Percentiles rank a stretch among this genome's conserved stretches.
phyloP scores from a whole-genome alignment of 2,888 invertebrate species.

The Cremastinae sp. region DNA sequence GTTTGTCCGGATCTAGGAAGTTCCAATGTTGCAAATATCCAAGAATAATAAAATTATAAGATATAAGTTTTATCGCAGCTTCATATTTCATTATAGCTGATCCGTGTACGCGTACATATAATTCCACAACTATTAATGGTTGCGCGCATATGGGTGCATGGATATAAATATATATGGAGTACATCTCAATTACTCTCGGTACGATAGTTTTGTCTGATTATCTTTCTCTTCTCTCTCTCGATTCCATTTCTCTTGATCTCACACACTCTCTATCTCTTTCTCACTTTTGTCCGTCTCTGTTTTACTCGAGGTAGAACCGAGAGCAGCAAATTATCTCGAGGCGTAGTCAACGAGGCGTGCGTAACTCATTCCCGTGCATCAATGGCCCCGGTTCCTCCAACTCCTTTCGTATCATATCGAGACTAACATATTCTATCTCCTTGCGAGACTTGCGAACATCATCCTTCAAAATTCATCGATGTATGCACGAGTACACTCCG shows the following conservation, averaged over 20 bases:
- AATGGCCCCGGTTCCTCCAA: conserved; percentile 36
- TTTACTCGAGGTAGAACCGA: conserved; percentile 9
- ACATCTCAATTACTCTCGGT: conserved; percentile 39
- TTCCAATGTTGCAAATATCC: too few relatives aligned
- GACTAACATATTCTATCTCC: conserved; percentile 43
- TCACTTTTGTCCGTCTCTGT: too few relatives aligned
- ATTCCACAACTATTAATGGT: too few relatives aligned
- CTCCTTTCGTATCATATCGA: conserved; percentile 40
- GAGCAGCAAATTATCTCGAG: conserved; percentile 53
- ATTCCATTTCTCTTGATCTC: background rate
- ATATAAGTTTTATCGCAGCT: background rate
- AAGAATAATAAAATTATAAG: too few relatives aligned
- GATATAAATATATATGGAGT: background rate
- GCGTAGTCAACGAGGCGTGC: conserved; percentile 51
- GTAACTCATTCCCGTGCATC: conserved; percentile 47
- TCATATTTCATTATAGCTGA: background rate
- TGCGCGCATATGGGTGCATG: background rate
- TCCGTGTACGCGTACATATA: background rate
- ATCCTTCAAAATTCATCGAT: too few relatives aligned
- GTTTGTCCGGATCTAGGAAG: too few relatives aligned
- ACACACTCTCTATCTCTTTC: background rate
- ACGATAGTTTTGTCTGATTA: conserved; percentile 22
- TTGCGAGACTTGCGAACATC: too few relatives aligned
- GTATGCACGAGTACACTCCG: background rate
- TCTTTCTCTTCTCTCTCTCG: background rate